Base-by-base conservation (phyloP, 1,140 invertebrate species). In the Sycophaga agraensis region DNA sequence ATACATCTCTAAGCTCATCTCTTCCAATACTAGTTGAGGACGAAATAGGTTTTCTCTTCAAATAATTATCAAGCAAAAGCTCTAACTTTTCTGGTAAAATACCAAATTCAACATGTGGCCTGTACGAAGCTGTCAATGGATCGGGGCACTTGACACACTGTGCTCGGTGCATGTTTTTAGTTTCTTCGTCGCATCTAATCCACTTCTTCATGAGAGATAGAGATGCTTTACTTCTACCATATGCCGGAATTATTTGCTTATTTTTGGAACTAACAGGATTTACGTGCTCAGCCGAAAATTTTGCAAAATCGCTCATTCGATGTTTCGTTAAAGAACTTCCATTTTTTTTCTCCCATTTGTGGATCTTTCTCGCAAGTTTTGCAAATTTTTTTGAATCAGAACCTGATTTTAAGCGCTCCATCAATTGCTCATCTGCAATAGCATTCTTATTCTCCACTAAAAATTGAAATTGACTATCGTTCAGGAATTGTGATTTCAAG, bases 401-500 rank as follows among this genome's bases (percentile, higher is more conserved):
- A 11, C 83, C 75, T 42, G 82, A 78, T 71, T 87, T 86, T 0
- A 92, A 72, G 56, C 75, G 73, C 51, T 86, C 73, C 0, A 90
- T 61, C 5, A 85, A 63, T 4, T 85, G 76, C 58, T 86, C 79
- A 60, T 88, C 82, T 14, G 88, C 61, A 14, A 93, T 85, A 9
- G 84, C 87, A 50, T 83, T 81, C 35, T 74, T 83, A 77, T 99
- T 99, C 28, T 91, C 84, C 5, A 89, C 82, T 0, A 99, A 81
- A 70, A 98, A 96, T 28, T 85, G 78, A 4, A 98, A 82, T 66
- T 92, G 91, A 34, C 91, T 86, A 24, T 87, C 78, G 46, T 87
- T 89, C 1, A 99, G 82, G 73, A 94, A 97, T 67, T 93, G 90
- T 9, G 89, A 88, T 77, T 93, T 94, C 0, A 87, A 79, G 45